Evolutionary conservation across 2,113 vertebrate species (phyloP).

Genomic region (Brachyistius frenatus): DNA sequence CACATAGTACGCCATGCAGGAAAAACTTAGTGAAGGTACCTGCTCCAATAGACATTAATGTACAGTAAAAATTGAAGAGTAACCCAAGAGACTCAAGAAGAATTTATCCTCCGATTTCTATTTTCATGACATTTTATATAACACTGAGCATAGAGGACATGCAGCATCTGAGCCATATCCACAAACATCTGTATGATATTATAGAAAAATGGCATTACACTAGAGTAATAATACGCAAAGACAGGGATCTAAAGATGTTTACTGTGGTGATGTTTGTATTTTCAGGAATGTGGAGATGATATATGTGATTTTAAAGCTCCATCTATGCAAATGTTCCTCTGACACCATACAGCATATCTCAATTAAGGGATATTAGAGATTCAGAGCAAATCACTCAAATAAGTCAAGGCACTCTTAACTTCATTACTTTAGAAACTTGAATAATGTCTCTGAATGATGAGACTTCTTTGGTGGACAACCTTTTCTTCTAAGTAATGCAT

Average conservation of each 20-base stretch:
- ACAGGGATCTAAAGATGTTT: too few relatives aligned
- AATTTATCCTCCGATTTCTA: background rate
- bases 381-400: background rate
- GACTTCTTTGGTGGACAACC: too few relatives aligned
- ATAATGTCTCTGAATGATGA: background rate
- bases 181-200: too few relatives aligned
- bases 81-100: background rate
- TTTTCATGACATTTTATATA: background rate
- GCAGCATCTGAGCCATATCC: too few relatives aligned
- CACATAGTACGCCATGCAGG: background rate
- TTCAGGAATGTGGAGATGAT: too few relatives aligned
- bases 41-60: background rate
- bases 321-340: too few relatives aligned
- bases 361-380: too few relatives aligned
- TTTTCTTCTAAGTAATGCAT: background rate
- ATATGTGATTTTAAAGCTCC: too few relatives aligned
- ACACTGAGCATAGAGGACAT: background rate
- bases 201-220: background rate
- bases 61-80: background rate
- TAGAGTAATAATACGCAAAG: too few relatives aligned
- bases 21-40: background rate
- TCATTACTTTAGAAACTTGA: background rate
- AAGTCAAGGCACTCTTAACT: background rate
- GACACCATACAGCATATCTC: too few relatives aligned
- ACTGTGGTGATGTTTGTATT: too few relatives aligned